These are phyloP conservation scores for Pterocles orientalis DNA, from an alignment of 2,113 vertebrate genomes.

Conservation along the genomic window DNA sequence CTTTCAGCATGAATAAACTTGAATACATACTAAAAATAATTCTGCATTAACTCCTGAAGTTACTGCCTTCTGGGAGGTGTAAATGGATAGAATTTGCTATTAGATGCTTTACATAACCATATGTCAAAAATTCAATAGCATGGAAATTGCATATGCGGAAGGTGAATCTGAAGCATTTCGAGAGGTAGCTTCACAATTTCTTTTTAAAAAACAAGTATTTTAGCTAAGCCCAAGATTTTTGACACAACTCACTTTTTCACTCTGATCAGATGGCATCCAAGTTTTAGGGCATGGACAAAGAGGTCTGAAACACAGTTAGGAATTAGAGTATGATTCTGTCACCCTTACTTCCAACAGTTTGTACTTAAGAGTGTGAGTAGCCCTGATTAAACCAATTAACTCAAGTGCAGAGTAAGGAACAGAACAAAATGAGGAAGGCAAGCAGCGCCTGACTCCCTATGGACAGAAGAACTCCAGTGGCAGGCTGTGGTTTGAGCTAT, in stretches of 20 bases:
- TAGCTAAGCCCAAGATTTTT: neutral
- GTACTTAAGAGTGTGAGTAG: neutral
- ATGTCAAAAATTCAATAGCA: slow-evolving; percentile 46
- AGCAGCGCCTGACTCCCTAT: neutral
- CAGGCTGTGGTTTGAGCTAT: neutral
- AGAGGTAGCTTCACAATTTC: neutral
- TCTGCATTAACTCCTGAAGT: slow-evolving; percentile 52
- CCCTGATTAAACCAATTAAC: neutral
- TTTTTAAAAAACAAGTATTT: neutral
- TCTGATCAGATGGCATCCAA: neutral
- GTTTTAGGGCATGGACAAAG: neutral
- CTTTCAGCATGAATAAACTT: slow-evolving; percentile 76
- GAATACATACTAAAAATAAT: slow-evolving; percentile 74
- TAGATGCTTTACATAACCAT: slow-evolving; percentile 49
- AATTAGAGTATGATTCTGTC: neutral
- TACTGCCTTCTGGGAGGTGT: slow-evolving; percentile 34
- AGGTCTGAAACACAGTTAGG: neutral
- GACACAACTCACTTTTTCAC: neutral
- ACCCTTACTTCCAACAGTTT: neutral
- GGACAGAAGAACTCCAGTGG: fast-evolving
- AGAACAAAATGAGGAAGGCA: neutral
- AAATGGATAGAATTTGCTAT: slow-evolving; percentile 52
- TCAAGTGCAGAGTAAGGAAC: neutral
- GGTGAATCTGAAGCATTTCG: neutral
- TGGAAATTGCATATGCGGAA: neutral